These are phyloP conservation scores for Xanthia togata DNA, from an alignment of 2,888 invertebrate species.

Conservation along the genomic window DNA sequence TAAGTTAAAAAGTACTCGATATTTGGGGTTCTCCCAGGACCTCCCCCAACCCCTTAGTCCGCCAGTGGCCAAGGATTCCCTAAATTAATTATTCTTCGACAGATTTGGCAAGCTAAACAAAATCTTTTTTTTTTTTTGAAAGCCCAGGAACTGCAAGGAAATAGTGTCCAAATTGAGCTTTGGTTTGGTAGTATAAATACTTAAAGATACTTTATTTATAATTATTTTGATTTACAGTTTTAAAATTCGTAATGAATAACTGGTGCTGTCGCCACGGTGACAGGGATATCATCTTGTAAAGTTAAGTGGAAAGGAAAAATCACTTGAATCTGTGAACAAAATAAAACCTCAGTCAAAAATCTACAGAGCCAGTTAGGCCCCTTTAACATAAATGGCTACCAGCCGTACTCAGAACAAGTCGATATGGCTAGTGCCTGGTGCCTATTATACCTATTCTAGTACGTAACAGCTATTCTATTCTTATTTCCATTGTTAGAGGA, in stretches of 20 bases:
- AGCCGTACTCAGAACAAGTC: background rate
- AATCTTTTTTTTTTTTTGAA: no score
- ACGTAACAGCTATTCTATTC: no score
- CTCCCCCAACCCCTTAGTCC: background rate
- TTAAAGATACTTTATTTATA: background rate
- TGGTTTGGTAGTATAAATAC: background rate
- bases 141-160: no score
- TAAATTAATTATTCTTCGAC: background rate
- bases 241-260: constrained; percentile 77
- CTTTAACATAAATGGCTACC: background rate
- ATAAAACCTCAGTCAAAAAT: background rate
- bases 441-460: no score
- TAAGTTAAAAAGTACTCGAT: background rate
- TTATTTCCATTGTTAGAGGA: no score
- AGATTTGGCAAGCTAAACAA: no score
- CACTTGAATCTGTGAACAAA: constrained; percentile 75
- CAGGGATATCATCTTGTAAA: constrained; percentile 76
- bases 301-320: constrained; percentile 76
- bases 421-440: background rate
- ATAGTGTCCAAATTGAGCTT: no score
- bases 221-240: background rate
- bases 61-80: no score
- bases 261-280: constrained; percentile 77
- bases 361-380: background rate
- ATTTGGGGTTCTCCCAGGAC: background rate